Conservation (phyloP, 2,797 vertebrate genomes). For the Staurois parvus region DNA sequence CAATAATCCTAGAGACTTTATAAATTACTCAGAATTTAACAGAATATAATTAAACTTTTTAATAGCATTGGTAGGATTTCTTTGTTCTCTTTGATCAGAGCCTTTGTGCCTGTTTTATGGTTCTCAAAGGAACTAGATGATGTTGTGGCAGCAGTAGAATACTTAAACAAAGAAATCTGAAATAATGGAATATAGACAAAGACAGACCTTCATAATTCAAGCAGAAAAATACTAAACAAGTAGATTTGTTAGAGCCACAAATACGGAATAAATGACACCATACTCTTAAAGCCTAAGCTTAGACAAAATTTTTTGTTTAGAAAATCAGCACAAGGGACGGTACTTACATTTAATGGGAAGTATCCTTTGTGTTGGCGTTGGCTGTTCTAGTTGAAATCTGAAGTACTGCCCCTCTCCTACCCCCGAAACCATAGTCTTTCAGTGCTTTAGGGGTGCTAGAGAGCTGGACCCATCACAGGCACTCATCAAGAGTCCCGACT, state of each 20-base stretch:
- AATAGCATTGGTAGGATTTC: neutral
- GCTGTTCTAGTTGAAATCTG: no score
- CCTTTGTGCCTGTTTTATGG: constrained; percentile 2
- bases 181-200: constrained; percentile 11
- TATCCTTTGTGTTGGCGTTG: no score
- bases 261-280: neutral
- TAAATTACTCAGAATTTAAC: neutral
- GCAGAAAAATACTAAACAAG: no score
- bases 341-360: no score
- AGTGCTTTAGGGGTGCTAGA: no score
- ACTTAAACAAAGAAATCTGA: neutral
- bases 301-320: no score
- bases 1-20: constrained; percentile 21
- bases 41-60: constrained; percentile 23
- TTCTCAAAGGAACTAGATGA: constrained; percentile 4
- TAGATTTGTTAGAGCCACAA: neutral
- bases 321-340: no score
- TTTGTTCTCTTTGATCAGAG: constrained; percentile 13
- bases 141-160: neutral
- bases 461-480: no score
- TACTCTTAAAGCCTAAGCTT: no score
- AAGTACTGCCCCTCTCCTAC: no score
- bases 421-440: no score
- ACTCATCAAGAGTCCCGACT: no score
- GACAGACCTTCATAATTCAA: neutral